phyloP scores from a whole-genome alignment of 2,888 invertebrate species.

The Folsomia manolachei region DNA sequence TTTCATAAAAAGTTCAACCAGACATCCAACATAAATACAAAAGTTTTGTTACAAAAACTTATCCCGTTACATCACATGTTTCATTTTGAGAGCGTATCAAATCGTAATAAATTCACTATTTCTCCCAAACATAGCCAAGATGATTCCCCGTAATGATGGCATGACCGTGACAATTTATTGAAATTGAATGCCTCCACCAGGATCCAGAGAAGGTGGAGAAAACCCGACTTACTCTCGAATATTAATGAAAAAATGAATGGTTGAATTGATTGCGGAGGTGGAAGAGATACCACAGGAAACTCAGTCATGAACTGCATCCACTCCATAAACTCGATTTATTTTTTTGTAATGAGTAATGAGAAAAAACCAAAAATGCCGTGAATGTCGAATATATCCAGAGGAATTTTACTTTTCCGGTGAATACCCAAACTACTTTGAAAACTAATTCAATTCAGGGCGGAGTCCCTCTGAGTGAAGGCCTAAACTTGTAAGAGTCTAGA shows the following conservation, averaged over 20 bases:
- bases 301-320: neutral
- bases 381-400: too few species aligned
- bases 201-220: neutral
- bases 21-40: neutral
- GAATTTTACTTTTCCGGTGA: too few species aligned
- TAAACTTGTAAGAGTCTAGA: neutral
- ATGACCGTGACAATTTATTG: neutral
- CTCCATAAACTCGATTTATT: slow-evolving; percentile 6
- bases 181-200: neutral
- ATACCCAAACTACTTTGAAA: too few species aligned
- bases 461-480: neutral
- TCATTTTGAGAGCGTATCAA: neutral
- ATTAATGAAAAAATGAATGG: neutral
- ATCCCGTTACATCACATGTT: neutral
- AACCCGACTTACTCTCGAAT: neutral
- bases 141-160: too few species aligned
- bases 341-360: neutral
- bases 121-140: neutral
- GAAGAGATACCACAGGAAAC: neutral
- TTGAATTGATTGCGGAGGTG: neutral
- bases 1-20: neutral
- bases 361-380: neutral
- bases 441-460: neutral
- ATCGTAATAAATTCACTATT: neutral
- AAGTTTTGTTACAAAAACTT: neutral